phyloP scores from a whole-genome alignment of 2,113 vertebrate genomes.

The Andinoacara biseriatus region DNA sequence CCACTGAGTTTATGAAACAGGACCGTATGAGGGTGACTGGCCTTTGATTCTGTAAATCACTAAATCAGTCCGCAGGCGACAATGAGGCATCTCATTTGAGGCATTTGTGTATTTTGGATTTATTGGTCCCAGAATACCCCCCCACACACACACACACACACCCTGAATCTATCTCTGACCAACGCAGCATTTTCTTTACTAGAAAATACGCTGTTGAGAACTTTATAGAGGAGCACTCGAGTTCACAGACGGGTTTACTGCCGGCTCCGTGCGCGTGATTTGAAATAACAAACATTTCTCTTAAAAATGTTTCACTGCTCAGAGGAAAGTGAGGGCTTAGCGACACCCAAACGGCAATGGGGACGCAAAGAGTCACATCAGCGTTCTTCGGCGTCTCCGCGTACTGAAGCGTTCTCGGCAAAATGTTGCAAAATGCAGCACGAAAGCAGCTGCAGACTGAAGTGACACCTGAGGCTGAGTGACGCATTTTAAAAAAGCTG shows the following conservation, averaged over 20 bases:
- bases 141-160: too few relatives aligned
- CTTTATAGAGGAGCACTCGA: constrained; percentile 71
- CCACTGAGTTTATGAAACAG: constrained; percentile 36
- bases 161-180: constrained; percentile 40
- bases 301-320: constrained; percentile 54
- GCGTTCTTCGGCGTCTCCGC: background rate
- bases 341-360: constrained; percentile 3
- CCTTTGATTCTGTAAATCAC: constrained; percentile 41
- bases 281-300: constrained; percentile 72
- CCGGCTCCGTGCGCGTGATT: constrained; percentile 60
- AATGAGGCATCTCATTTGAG: constrained; percentile 60
- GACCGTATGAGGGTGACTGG: constrained; percentile 21
- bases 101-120: constrained; percentile 62
- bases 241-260: constrained; percentile 74
- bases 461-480: background rate
- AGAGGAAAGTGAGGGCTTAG: constrained; percentile 8
- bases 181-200: constrained; percentile 33
- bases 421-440: background rate
- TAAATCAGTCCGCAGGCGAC: constrained; percentile 59
- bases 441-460: background rate
- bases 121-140: constrained; percentile 60
- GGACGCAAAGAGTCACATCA: constrained; percentile 33
- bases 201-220: constrained; percentile 46
- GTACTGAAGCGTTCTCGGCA: background rate
- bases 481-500: background rate